A percentile compares a stretch with the other conserved stretches of the same genome.
These are phyloP conservation scores for Notarius lentiginosus DNA, from an alignment of 2,113 vertebrate genomes.

Conservation along the genomic window DNA sequence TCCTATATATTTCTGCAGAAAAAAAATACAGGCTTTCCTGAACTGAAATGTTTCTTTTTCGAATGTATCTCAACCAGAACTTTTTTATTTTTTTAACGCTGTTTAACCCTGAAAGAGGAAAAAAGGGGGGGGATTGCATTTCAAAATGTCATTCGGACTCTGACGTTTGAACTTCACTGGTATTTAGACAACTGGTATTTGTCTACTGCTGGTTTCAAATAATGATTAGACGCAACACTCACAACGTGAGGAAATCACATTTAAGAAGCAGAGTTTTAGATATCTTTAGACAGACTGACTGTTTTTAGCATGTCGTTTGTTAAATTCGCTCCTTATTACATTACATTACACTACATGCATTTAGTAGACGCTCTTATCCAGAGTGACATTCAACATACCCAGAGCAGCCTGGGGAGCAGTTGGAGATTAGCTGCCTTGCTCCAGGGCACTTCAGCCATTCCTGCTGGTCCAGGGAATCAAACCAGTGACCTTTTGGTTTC, in stretches of 20 bases:
- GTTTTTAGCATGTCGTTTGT: not conserved
- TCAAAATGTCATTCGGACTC: not conserved
- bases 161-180: not conserved
- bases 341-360: too few relatives aligned
- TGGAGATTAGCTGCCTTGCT: too few relatives aligned
- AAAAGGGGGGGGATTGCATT: not conserved
- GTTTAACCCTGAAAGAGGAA: not conserved
- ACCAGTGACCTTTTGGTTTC: too few relatives aligned
- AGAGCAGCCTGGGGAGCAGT: too few relatives aligned
- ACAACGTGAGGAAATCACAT: not conserved
- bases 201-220: not conserved
- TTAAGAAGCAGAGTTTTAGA: not conserved
- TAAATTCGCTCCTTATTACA: not conserved
- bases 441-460: too few relatives aligned
- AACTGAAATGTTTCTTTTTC: not conserved
- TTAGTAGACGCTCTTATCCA: too few relatives aligned
- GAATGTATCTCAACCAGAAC: not conserved
- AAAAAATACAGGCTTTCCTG: not conserved
- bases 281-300: not conserved
- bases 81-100: not conserved
- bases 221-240: not conserved
- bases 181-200: not conserved
- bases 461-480: too few relatives aligned
- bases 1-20: not conserved
- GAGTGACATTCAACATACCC: too few relatives aligned